A percentile compares a stretch with the other conserved stretches of the same genome.
Evolutionary conservation across 2,888 invertebrate genomes (phyloP).

Genomic region (Tetranychus piercei): DNA sequence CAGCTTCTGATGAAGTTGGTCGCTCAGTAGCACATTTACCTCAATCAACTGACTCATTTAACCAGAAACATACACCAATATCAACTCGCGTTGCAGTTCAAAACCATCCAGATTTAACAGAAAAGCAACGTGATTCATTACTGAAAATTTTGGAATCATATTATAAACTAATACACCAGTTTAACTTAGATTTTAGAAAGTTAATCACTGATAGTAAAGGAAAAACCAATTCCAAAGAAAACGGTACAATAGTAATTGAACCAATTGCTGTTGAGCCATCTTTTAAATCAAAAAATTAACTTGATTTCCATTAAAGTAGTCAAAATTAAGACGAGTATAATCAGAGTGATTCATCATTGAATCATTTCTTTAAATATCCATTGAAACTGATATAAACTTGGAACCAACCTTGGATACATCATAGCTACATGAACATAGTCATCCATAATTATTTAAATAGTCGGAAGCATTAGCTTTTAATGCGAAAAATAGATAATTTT

Average conservation of each 20-base stretch:
- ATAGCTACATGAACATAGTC: too few relatives aligned
- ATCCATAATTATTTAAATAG: too few relatives aligned
- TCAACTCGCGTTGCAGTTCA: not conserved
- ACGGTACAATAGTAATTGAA: not conserved
- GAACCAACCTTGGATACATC: too few relatives aligned
- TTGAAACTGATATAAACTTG: too few relatives aligned
- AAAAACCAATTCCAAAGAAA: not conserved
- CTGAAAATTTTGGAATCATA: constrained; percentile 7
- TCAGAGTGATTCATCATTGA: not conserved
- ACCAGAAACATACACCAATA: not conserved
- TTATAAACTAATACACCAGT: constrained; percentile 1
- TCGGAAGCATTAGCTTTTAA: too few relatives aligned
- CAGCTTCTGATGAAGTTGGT: not conserved
- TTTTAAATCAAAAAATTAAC: not conserved
- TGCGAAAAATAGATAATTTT: too few relatives aligned
- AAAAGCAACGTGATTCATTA: not conserved
- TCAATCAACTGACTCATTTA: not conserved
- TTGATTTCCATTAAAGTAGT: not conserved
- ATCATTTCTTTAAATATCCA: too few relatives aligned
- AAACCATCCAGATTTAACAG: not conserved
- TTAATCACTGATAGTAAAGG: not conserved
- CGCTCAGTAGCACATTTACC: not conserved
- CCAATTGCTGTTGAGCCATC: not conserved
- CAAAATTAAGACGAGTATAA: not conserved
- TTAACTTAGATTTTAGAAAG: constrained; percentile 1